Evolutionary conservation across 1,140 invertebrate genomes (phyloP).

Genomic region (Holotrichia oblita): DNA sequence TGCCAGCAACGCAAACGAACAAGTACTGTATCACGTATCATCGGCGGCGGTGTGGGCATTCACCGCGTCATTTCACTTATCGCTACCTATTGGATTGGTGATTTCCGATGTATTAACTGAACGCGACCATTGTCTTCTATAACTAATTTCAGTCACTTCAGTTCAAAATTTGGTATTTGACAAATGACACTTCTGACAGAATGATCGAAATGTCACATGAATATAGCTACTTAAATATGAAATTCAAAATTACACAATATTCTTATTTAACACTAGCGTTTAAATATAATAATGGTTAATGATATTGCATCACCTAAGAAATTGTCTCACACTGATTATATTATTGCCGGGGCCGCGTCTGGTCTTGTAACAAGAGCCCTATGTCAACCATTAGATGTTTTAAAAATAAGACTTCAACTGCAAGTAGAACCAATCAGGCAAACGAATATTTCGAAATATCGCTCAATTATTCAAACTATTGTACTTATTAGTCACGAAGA

Average conservation of each 20-base stretch:
- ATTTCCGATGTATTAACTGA: no score
- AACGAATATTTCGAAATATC: conserved; percentile 78
- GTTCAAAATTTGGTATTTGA: no score
- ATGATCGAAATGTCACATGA: neutral
- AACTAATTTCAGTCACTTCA: neutral
- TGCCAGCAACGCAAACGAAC: no score
- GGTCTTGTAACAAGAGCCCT: conserved; percentile 83
- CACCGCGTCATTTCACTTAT: no score
- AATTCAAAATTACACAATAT: conserved; percentile 25
- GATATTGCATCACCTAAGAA: neutral
- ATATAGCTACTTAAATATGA: conserved; percentile 16
- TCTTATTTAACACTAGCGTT: conserved; percentile 4
- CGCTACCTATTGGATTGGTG: no score
- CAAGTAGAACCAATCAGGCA: conserved; percentile 90
- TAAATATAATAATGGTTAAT: conserved; percentile 29
- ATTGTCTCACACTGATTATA: conserved; percentile 57
- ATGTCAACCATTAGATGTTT: conserved; percentile 92
- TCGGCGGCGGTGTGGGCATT: no score
- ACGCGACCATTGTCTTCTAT: neutral
- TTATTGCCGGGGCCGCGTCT: conserved; percentile 80
- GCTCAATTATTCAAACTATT: conserved; percentile 80
- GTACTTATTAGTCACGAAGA: conserved; percentile 85
- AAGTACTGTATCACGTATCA: no score
- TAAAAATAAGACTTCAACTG: conserved; percentile 97
- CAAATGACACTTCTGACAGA: neutral